Evolutionary conservation across 1,140 invertebrate genomes (phyloP).

Genomic region (Hylyphantes graminicola): DNA sequence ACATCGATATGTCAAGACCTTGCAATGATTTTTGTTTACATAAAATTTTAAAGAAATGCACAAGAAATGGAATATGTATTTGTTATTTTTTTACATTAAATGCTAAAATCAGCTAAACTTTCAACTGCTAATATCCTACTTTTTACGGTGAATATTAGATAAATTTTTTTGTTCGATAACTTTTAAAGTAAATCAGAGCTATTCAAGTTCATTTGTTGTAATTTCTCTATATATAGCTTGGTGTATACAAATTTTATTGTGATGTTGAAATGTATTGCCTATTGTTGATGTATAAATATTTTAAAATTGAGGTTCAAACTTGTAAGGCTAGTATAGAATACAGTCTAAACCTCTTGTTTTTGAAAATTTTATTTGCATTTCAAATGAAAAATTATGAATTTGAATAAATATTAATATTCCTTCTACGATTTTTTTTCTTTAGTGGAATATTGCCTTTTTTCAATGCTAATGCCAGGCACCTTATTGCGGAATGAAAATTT

Average conservation of each 20-base stretch:
- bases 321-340: neutral
- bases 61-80: too few species aligned
- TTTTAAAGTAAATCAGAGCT: too few species aligned
- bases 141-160: too few species aligned
- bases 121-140: too few species aligned
- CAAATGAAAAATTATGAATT: neutral
- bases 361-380: neutral
- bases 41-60: too few species aligned
- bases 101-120: too few species aligned
- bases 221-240: neutral
- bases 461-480: too few species aligned
- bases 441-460: neutral
- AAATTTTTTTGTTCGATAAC: too few species aligned
- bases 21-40: too few species aligned
- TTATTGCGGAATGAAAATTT: too few species aligned
- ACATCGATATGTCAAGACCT: too few species aligned
- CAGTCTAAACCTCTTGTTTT: neutral
- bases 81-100: too few species aligned
- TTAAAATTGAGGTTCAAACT: neutral
- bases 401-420: conserved; percentile 27
- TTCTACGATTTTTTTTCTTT: neutral
- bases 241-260: neutral
- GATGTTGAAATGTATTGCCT: conserved; percentile 12
- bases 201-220: neutral
- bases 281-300: conserved; percentile 7